Evolutionary conservation across 2,113 vertebrate genomes (phyloP), one percentile per base, ranked within the genome.

Genomic region (Promerops cafer): DNA sequence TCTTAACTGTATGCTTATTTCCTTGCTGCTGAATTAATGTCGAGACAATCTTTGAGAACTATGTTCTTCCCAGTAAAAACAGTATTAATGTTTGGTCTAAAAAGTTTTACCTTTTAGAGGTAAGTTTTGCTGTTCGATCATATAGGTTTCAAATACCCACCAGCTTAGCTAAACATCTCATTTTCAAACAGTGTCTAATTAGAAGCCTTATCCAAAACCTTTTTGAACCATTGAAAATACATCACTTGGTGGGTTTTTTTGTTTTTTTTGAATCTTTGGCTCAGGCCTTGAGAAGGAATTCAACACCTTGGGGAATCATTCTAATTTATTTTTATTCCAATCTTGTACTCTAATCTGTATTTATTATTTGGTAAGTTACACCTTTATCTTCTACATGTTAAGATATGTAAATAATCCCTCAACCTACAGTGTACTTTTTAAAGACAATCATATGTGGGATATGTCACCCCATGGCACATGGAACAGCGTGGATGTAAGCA

Each of bases 21-120:
- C 72, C 71, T 97, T 96, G 90, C 96, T 97, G 96, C 93, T 96
- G 90, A 96, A 72, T 90, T 95, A 53, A 88, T n/a, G 89, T 97
- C 0, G 47, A 97, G 97, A 98, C 98, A 98, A 98, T 98, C 97
- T 83, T 93, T 87, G 88, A 96, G 65, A 97, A 81, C 82, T 69
- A 3, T 95, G 95, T 95, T 90, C 96, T 97, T 97, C 72, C 63
- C 61, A 98, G 96, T 95, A 97, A 98, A 96, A 30, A 26, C 92
- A 80, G 92, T 88, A 71, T 83, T 87, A 83, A 94, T 47, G 42
- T 31, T 52, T 45, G 79, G 47, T 86, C 66, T 35, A 30, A 71
- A 74, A 63, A 17, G 6, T 75, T 53, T 85, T 88, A 86, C 20
- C 33, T 81, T 87, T 87, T 17, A 61, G 61, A 61, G 30, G 42